These are phyloP conservation scores for Mormyrops boulengeri DNA, from an alignment of 2,797 vertebrate species.

Conservation along the genomic window DNA sequence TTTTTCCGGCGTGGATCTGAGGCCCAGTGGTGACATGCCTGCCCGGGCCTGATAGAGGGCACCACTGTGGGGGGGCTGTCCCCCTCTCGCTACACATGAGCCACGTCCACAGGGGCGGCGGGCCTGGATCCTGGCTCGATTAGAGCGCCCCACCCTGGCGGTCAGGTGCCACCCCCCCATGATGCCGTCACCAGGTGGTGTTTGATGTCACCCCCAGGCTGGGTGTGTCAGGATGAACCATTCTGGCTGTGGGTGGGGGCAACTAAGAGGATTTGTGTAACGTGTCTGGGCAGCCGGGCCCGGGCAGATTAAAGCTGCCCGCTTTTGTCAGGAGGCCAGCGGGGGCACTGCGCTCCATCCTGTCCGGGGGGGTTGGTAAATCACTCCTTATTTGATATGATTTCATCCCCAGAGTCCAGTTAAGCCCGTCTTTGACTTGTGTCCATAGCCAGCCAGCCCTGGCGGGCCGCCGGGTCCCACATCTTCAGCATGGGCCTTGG, in stretches of 20 bases:
- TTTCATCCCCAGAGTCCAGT: not conserved
- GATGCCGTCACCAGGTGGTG: not conserved
- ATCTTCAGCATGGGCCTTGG: not conserved
- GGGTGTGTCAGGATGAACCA: not conserved
- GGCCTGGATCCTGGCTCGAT: not conserved
- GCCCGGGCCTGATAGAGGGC: not conserved
- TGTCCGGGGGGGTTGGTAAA: not conserved
- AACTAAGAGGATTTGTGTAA: not conserved
- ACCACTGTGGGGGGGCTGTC: not conserved
- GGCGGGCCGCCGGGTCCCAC: not conserved
- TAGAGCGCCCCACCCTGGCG: not conserved
- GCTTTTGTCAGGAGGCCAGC: not conserved
- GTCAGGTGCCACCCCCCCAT: not conserved
- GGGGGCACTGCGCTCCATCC: not conserved
- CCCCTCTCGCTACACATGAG: not conserved
- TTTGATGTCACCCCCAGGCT: not conserved
- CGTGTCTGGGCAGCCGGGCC: not conserved
- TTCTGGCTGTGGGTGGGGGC: not conserved
- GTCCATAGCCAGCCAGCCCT: not conserved
- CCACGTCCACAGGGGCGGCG: not conserved
- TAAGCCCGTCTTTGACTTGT: not conserved
- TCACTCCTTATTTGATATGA: not conserved
- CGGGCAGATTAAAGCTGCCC: not conserved
- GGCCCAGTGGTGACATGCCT: not conserved
- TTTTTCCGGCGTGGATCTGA: not conserved